phyloP scores from a whole-genome alignment of 2,888 invertebrate species.

The Hemithea aestivaria region DNA sequence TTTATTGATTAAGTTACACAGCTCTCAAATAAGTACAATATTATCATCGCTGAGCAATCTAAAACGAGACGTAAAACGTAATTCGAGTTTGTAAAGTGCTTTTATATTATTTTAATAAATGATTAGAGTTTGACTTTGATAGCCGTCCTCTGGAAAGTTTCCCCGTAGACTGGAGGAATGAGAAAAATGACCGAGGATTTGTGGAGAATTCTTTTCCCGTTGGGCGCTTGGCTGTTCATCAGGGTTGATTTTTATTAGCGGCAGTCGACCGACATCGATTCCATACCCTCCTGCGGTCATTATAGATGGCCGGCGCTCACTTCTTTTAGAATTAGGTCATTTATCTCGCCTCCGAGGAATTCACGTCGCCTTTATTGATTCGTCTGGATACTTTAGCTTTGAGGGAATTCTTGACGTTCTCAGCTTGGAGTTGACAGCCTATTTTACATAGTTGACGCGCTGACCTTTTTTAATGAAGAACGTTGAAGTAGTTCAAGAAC shows the following conservation, averaged over 20 bases:
- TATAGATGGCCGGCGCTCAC: constrained; percentile 31
- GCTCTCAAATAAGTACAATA: too few species aligned
- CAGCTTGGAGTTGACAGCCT: constrained; percentile 14
- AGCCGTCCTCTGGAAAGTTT: too few species aligned
- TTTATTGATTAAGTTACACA: too few species aligned
- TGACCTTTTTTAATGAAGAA: too few species aligned
- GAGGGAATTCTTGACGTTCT: constrained; percentile 16
- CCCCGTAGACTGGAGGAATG: neutral
- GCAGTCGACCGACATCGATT: constrained; percentile 16
- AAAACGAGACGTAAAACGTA: too few species aligned
- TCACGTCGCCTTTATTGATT: constrained; percentile 19
- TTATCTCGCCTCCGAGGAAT: constrained; percentile 34
- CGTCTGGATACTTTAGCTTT: constrained; percentile 15
- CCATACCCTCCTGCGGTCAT: constrained; percentile 27
- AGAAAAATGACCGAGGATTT: constrained; percentile 14
- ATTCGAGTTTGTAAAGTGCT: too few species aligned
- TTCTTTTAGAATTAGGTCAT: constrained; percentile 41
- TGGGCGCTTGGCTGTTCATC: constrained; percentile 26
- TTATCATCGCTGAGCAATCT: too few species aligned
- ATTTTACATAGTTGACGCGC: too few species aligned
- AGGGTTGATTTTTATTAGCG: constrained; percentile 36
- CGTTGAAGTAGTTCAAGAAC: too few species aligned
- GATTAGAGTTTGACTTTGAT: too few species aligned
- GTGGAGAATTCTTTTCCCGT: constrained; percentile 14
- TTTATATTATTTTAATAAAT: too few species aligned